Percentiles rank a stretch among this genome's conserved stretches.
These are phyloP conservation scores for Acrocera orbiculus DNA, from an alignment of 2,888 invertebrate species.

Conservation along the genomic window DNA sequence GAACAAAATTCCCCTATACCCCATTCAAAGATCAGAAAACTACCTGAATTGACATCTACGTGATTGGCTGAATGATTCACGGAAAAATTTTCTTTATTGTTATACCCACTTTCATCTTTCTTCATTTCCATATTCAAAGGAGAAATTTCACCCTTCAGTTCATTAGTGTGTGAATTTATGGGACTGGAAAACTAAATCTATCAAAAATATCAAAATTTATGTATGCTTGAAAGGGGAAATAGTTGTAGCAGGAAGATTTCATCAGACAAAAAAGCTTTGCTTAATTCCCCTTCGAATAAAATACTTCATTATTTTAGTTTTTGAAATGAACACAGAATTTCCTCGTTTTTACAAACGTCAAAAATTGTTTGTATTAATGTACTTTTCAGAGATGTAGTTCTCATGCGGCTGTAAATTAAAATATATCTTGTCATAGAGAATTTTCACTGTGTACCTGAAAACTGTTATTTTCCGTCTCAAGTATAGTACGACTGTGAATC, in stretches of 20 bases:
- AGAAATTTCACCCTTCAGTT: background rate
- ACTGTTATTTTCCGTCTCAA: constrained; percentile 2
- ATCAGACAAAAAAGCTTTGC: too few relatives aligned
- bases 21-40: constrained; percentile 5
- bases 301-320: too few relatives aligned
- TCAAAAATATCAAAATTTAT: too few relatives aligned
- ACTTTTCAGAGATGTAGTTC: too few relatives aligned
- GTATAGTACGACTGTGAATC: background rate
- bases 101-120: background rate
- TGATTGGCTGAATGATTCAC: constrained; percentile 6
- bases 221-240: too few relatives aligned
- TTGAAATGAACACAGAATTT: too few relatives aligned
- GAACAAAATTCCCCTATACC: constrained; percentile 7
- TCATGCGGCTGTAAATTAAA: constrained; percentile 4
- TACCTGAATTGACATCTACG: constrained; percentile 7
- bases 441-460: constrained; percentile 3
- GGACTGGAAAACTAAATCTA: too few relatives aligned
- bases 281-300: too few relatives aligned
- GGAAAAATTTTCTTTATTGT: background rate
- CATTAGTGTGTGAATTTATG: too few relatives aligned
- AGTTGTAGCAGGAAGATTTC: too few relatives aligned
- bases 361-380: too few relatives aligned
- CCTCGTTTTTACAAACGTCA: too few relatives aligned
- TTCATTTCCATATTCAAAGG: background rate
- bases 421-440: constrained; percentile 2